phyloP scores from a whole-genome alignment of 2,113 vertebrate genomes.

The Rhynchopsitta pachyrhyncha region DNA sequence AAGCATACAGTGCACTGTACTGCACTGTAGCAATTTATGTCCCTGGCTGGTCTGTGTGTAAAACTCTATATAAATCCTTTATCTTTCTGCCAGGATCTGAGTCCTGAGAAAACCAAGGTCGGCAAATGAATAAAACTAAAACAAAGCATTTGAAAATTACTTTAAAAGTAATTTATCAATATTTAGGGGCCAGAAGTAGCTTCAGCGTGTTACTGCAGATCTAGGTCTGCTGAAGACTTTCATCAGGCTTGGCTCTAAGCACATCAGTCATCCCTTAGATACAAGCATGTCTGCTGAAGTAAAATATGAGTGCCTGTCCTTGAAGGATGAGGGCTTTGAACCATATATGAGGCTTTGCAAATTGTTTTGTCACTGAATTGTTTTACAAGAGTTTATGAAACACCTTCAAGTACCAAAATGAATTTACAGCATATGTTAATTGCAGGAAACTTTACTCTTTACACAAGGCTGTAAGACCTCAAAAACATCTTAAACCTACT shows the following conservation, averaged over 20 bases:
- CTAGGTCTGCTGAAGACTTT: not conserved
- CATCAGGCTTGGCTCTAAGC: not conserved
- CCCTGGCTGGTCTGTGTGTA: not conserved
- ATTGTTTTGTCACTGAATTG: not conserved
- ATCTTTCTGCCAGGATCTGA: not conserved
- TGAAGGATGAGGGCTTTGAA: not conserved
- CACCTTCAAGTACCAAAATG: slow-evolving; percentile 20
- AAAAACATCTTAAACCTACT: not conserved
- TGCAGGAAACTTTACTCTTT: not conserved
- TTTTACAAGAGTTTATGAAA: slow-evolving; percentile 15
- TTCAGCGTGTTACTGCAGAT: not conserved
- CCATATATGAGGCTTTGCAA: not conserved
- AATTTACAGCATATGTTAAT: slow-evolving; percentile 9
- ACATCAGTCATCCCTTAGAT: not conserved
- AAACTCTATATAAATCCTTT: not conserved
- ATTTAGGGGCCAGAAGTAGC: not conserved
- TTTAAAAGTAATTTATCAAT: slow-evolving; percentile 3
- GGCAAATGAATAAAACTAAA: not conserved
- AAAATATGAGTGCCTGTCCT: not conserved
- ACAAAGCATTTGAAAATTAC: not conserved
- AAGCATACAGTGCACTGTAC: not conserved
- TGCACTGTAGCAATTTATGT: not conserved
- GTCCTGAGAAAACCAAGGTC: not conserved
- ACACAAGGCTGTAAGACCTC: not conserved
- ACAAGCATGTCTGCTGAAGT: not conserved